Percentiles rank a stretch among this genome's conserved stretches.
Evolutionary conservation across 2,113 vertebrate species (phyloP).

Genomic region (Colistium nudipinnis): DNA sequence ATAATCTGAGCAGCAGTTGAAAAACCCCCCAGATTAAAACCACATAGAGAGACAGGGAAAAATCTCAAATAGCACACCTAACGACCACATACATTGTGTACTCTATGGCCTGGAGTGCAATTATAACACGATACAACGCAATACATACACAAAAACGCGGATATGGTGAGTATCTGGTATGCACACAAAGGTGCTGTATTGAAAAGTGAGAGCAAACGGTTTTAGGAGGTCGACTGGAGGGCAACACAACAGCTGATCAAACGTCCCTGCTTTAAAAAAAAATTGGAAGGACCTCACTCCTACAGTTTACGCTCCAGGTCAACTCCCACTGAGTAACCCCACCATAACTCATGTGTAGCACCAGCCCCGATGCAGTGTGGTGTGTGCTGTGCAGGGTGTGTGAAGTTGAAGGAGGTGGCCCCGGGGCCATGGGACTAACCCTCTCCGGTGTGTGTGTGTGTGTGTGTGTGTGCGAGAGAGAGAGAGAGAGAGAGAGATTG

Average conservation of each 20-base stretch:
- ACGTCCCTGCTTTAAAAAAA: not conserved
- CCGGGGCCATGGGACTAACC: too few relatives aligned
- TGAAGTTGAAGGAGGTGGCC: too few relatives aligned
- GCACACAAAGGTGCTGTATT: conserved; percentile 2
- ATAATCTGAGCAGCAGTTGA: not conserved
- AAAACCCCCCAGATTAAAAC: not conserved
- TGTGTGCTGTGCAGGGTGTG: too few relatives aligned
- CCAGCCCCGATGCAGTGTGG: too few relatives aligned
- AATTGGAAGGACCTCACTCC: too few relatives aligned
- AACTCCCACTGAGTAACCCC: not conserved
- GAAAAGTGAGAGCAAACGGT: conserved; percentile 20
- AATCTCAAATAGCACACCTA: not conserved
- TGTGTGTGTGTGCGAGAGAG: too few relatives aligned
- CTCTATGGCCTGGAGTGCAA: not conserved
- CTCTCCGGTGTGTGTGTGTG: too few relatives aligned
- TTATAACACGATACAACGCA: too few relatives aligned
- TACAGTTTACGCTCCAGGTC: not conserved
- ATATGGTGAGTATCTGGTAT: conserved; percentile 6
- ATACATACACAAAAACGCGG: not conserved
- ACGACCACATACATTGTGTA: not conserved
- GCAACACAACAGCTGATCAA: conserved; percentile 44
- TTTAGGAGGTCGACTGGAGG: conserved; percentile 31
- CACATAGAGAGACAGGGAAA: not conserved
- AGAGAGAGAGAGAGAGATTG: too few relatives aligned
- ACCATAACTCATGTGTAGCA: too few relatives aligned